Conservation (phyloP, 1,140 invertebrate species). For the Stenopsyche tienmushanensis region DNA sequence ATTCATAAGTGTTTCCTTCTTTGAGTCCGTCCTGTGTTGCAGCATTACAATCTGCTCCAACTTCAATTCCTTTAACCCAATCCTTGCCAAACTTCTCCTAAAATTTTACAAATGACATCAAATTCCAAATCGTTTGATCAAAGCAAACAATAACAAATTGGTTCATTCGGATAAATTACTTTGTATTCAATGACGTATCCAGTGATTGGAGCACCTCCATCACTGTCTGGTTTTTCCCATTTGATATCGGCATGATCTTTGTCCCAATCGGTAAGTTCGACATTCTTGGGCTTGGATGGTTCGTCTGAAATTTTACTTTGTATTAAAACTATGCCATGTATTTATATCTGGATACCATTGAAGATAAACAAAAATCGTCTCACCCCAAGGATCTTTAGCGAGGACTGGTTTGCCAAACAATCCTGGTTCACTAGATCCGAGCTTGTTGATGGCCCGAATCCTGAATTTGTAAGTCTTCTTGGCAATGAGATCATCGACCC, state of each 20-base stretch:
- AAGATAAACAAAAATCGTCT: conserved; percentile 42
- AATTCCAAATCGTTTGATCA: conserved; percentile 12
- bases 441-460: conserved; percentile 90
- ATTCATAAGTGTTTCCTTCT: conserved; percentile 95
- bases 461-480: conserved; percentile 95
- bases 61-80: conserved; percentile 79
- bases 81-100: conserved; percentile 88
- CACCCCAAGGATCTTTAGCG: conserved; percentile 98
- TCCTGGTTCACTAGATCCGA: conserved; percentile 85
- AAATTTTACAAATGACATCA: conserved; percentile 27
- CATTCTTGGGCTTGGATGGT: conserved; percentile 86
- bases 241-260: conserved; percentile 92
- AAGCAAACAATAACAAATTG: background rate
- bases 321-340: background rate
- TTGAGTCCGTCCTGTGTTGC: conserved; percentile 87
- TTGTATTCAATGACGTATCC: conserved; percentile 92
- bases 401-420: conserved; percentile 81
- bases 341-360: background rate
- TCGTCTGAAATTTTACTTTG: conserved; percentile 66
- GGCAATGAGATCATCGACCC: conserved; percentile 82
- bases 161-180: conserved; percentile 43
- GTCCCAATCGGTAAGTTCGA: conserved; percentile 94
- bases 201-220: conserved; percentile 93
- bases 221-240: conserved; percentile 85
- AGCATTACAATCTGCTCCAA: conserved; percentile 71